These are phyloP conservation scores for Xiphophorus birchmanni DNA, from an alignment of 2,797 vertebrate species.

Conservation along the genomic window DNA sequence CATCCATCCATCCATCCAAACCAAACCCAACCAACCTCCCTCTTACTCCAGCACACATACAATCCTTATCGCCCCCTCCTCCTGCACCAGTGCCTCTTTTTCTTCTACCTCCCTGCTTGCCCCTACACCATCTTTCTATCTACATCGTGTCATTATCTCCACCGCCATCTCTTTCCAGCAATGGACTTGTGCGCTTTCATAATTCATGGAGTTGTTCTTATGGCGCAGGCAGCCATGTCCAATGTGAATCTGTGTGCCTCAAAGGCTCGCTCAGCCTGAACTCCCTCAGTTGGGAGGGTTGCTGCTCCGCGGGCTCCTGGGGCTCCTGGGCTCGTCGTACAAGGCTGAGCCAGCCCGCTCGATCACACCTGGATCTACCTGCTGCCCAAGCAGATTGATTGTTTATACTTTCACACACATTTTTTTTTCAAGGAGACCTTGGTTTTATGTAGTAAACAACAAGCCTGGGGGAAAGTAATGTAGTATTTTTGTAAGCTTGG, in stretches of 20 bases:
- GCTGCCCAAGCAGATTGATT: slow-evolving; percentile 29
- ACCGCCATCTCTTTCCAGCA: slow-evolving; percentile 42
- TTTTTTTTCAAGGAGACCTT: slow-evolving; percentile 17
- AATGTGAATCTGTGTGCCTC: slow-evolving; percentile 69
- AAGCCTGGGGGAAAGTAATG: neutral
- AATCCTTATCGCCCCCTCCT: slow-evolving; percentile 32
- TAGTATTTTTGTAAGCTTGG: slow-evolving; percentile 1
- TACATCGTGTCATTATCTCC: slow-evolving; percentile 51
- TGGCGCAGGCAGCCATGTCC: slow-evolving; percentile 69
- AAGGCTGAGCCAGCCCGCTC: slow-evolving; percentile 42
- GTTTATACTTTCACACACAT: slow-evolving; percentile 2
- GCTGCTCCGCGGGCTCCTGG: neutral
- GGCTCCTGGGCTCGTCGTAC: slow-evolving; percentile 42
- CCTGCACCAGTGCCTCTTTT: slow-evolving; percentile 40
- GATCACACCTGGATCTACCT: slow-evolving; percentile 41
- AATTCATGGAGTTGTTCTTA: slow-evolving; percentile 79
- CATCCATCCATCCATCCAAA: slow-evolving; percentile 39
- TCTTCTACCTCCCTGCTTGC: slow-evolving; percentile 49
- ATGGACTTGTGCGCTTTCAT: slow-evolving; percentile 69
- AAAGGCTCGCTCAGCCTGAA: slow-evolving; percentile 59
- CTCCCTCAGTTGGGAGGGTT: slow-evolving; percentile 46
- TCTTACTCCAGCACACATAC: slow-evolving; percentile 59
- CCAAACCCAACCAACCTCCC: slow-evolving; percentile 66
- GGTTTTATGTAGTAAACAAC: slow-evolving; percentile 11
- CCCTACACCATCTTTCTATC: slow-evolving; percentile 52